Evolutionary conservation across 2,113 vertebrate genomes (phyloP).

Genomic region (Gulo gulo): DNA sequence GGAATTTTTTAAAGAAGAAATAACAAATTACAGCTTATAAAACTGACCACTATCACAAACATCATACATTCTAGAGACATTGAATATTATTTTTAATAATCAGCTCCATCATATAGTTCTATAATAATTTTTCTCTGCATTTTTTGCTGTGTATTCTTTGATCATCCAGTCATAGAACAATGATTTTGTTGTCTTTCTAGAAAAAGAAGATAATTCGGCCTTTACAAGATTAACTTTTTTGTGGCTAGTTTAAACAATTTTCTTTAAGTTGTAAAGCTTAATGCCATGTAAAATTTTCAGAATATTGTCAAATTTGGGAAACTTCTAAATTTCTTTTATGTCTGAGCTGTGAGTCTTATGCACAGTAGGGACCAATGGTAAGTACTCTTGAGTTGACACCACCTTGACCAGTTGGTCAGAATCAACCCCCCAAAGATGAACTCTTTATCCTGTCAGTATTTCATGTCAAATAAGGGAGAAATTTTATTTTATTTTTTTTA

Average conservation of each 20-base stretch:
- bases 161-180: background rate
- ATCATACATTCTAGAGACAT: background rate
- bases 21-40: constrained; percentile 3
- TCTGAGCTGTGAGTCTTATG: background rate
- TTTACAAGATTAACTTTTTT: background rate
- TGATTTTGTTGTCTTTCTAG: background rate
- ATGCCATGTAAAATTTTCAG: background rate
- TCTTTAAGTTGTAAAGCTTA: constrained; percentile 23
- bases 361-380: background rate
- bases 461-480: constrained; percentile 4
- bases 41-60: background rate
- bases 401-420: background rate
- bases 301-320: background rate
- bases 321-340: background rate
- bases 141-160: constrained; percentile 7
- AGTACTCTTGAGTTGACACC: background rate
- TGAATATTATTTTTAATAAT: background rate
- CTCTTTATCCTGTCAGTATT: background rate
- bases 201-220: background rate
- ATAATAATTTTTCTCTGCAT: background rate
- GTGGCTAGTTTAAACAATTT: background rate
- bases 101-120: background rate
- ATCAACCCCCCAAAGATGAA: background rate
- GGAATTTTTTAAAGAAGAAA: background rate
- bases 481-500: background rate